These are phyloP conservation scores for Lophura nycthemera DNA, from an alignment of 2,113 vertebrate genomes.

Conservation along the genomic window DNA sequence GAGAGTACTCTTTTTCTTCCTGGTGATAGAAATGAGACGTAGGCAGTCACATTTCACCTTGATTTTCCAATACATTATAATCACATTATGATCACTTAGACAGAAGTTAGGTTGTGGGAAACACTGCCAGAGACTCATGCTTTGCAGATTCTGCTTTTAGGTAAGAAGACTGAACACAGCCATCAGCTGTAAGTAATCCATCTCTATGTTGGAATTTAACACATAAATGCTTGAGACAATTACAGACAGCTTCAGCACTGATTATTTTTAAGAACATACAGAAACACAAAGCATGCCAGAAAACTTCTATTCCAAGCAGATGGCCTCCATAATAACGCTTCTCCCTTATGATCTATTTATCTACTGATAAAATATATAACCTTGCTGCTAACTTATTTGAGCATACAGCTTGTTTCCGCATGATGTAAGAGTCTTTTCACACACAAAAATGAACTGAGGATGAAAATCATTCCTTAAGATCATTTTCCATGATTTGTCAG, in stretches of 20 bases:
- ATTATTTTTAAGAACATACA: not conserved
- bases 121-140: not conserved
- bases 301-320: not conserved
- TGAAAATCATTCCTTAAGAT: not conserved
- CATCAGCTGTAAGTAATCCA: not conserved
- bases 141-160: rapidly evolving
- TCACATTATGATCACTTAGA: not conserved
- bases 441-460: not conserved
- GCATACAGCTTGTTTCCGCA: not conserved
- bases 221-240: not conserved
- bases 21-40: rapidly evolving
- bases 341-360: not conserved
- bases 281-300: not conserved
- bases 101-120: not conserved
- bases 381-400: not conserved
- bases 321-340: not conserved
- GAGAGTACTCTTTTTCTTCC: not conserved
- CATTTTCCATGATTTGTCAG: not conserved
- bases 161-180: not conserved
- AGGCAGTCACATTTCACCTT: not conserved
- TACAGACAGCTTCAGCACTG: not conserved
- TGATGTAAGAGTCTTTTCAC: not conserved
- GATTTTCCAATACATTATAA: not conserved
- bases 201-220: not conserved
- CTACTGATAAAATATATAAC: not conserved